phyloP scores from a whole-genome alignment of 2,888 invertebrate genomes.

The Emesis furor region DNA sequence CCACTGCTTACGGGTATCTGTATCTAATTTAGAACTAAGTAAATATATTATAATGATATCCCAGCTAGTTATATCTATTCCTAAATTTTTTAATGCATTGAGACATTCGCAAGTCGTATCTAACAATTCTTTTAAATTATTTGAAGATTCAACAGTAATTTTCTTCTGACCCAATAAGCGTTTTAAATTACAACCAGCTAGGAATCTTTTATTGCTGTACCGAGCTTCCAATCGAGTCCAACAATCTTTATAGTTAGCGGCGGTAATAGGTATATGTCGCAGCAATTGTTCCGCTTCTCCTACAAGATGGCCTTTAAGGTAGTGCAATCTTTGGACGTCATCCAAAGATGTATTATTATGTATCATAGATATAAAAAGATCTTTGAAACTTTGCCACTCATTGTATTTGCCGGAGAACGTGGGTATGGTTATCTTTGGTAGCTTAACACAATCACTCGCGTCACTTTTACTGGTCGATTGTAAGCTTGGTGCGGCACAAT shows the following conservation, averaged over 20 bases:
- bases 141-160: conserved; percentile 53
- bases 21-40: conserved; percentile 41
- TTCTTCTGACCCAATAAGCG: conserved; percentile 46
- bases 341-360: conserved; percentile 52
- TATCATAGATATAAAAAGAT: conserved; percentile 50
- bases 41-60: conserved; percentile 48
- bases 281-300: conserved; percentile 72
- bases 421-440: conserved; percentile 35
- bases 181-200: conserved; percentile 58
- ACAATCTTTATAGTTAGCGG: conserved; percentile 57
- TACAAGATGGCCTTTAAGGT: conserved; percentile 51
- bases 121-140: conserved; percentile 54
- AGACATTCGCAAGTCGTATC: conserved; percentile 67
- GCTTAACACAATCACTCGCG: conserved; percentile 17
- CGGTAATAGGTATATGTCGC: conserved; percentile 51
- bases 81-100: conserved; percentile 49
- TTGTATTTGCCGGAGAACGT: conserved; percentile 64
- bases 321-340: conserved; percentile 68
- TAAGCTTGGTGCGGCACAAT: not conserved
- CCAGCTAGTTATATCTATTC: conserved; percentile 36
- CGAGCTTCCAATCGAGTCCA: conserved; percentile 61
- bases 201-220: conserved; percentile 69
- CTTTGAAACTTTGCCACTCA: conserved; percentile 67
- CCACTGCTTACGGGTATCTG: conserved; percentile 49
- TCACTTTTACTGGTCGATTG: not conserved